phyloP scores from a whole-genome alignment of 2,888 invertebrate genomes.

The Leuctra nigra region DNA sequence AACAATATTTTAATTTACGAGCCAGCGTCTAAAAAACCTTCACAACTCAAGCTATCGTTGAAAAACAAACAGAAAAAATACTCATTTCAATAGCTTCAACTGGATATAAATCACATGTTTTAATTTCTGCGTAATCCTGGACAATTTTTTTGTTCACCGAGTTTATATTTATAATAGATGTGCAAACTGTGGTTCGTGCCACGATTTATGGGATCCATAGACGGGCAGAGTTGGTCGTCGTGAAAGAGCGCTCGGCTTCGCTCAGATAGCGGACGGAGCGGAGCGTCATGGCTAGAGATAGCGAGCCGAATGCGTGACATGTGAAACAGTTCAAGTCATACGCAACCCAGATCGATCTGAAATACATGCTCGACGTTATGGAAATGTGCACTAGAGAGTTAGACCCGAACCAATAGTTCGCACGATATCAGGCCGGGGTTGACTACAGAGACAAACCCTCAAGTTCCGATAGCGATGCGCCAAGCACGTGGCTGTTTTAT shows the following conservation, averaged over 20 bases:
- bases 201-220: constrained; percentile 4
- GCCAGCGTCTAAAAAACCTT: no score
- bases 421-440: constrained; percentile 13
- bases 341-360: constrained; percentile 9
- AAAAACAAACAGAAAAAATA: background rate
- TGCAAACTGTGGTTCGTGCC: constrained; percentile 11
- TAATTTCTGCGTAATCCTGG: constrained; percentile 3
- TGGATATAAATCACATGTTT: background rate
- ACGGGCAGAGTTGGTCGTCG: background rate
- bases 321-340: constrained; percentile 11
- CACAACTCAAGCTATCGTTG: no score
- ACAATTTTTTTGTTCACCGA: background rate
- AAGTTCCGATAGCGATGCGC: constrained; percentile 5
- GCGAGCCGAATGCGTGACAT: constrained; percentile 2
- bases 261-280: constrained; percentile 2
- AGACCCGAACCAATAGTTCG: constrained; percentile 12
- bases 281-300: background rate
- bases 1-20: no score
- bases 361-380: background rate
- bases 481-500: constrained; percentile 16
- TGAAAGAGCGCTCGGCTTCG: background rate
- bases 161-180: constrained; percentile 18
- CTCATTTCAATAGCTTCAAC: background rate
- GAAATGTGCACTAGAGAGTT: constrained; percentile 7
- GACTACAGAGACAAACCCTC: background rate